Evolutionary conservation across 2,113 vertebrate species (phyloP).

Genomic region (Chloropsis cyanopogon): DNA sequence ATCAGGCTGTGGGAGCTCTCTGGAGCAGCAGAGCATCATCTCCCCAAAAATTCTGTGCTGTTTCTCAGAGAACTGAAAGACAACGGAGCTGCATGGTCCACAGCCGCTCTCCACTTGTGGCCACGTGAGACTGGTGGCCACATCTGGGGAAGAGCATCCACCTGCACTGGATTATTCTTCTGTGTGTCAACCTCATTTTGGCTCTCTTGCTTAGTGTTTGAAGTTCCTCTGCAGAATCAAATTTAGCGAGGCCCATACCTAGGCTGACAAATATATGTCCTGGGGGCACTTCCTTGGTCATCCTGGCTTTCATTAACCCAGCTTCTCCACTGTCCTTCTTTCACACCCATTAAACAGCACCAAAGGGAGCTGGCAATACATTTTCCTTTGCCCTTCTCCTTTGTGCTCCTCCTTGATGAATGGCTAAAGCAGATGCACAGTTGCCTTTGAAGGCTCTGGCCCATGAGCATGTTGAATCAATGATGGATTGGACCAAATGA

Average conservation of each 20-base stretch:
- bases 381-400: conserved; percentile 81
- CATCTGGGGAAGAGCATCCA: background rate
- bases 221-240: conserved; percentile 3
- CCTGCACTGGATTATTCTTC: conserved; percentile 14
- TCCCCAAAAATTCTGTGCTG: background rate
- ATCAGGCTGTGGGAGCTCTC: background rate
- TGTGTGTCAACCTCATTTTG: background rate
- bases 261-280: conserved; percentile 23
- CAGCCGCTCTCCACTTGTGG: background rate
- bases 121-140: background rate
- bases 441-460: conserved; percentile 91
- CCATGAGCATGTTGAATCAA: conserved; percentile 88
- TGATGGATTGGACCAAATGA: conserved; percentile 80
- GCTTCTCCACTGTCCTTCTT: conserved; percentile 75
- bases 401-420: conserved; percentile 88
- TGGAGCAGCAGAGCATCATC: background rate
- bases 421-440: conserved; percentile 89
- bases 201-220: conserved; percentile 1
- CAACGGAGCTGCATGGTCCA: accelerated
- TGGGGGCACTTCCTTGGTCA: background rate
- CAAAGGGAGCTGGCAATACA: conserved; percentile 74
- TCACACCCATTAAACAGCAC: conserved; percentile 82
- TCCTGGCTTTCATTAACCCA: conserved; percentile 84
- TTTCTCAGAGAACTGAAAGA: background rate
- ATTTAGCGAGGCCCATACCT: conserved; percentile 35